Base-by-base conservation (phyloP, 2,113 vertebrate species). In the Apistogramma diplotaenia region DNA sequence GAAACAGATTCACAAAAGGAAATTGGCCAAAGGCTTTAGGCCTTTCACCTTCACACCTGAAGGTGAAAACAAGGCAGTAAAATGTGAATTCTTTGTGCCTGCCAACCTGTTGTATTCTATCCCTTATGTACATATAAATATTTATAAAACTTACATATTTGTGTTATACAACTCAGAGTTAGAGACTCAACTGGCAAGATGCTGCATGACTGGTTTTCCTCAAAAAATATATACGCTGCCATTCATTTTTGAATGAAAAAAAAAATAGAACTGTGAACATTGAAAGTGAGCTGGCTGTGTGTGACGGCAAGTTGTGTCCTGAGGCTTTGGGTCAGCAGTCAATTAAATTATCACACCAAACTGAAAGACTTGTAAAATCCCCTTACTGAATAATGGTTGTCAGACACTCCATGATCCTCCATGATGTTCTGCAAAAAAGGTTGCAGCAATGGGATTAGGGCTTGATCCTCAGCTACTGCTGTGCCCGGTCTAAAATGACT, bases 331-430 rank as follows among this genome's bases (percentile, higher is more conserved):
- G 92, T 92, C 92, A 93, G 86, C 87, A 90, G 93, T 92, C 91
- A 92, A 92, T 93, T 92, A 92, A 93, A 94, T 93, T 89, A 92
- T 90, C 90, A 93, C 89, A 89, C 85, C 85, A 78, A 89, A 90
- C 65, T 88, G 80, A 93, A 91, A 90, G 89, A 91, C 88, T 91
- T 89, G 81, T 58, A 88, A 91, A 93, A 93, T 91, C 91, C 91
- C 83, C 78, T 92, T 84, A 89, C 54, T 90, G 86, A 92, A 94
- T 92, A 91, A 92, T 91, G 88, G 83, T 51, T 91, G 92, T 93
- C 91, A 90, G 84, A 90, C 88, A 74, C 83, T 84, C 81, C 70
- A 87, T 89, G 61, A 91, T 92, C 91, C 88, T 89, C 88, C 72
- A 79, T 85, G 87, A 91, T 91, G 88, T 89, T 92, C 84, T 82